Evolutionary conservation across 2,113 vertebrate genomes (phyloP).

Genomic region (Microtus pennsylvanicus): DNA sequence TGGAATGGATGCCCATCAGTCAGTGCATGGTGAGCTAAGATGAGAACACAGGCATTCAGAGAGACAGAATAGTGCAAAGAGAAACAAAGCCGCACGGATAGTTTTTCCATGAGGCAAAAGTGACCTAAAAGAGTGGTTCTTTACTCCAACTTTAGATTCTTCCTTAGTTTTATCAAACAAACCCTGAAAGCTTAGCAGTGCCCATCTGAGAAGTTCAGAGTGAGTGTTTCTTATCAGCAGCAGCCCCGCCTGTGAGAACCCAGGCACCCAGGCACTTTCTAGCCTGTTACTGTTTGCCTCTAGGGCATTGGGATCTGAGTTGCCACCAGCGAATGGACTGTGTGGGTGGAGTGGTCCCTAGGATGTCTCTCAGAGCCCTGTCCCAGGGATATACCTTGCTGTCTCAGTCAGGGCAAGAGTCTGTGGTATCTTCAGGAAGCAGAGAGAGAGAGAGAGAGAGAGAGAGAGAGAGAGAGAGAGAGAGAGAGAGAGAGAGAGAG

Average conservation of each 20-base stretch:
- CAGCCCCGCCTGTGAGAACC: fast-evolving
- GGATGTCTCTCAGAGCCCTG: not conserved
- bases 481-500: not conserved
- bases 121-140: not conserved
- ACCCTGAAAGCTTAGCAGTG: not conserved
- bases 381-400: too few species aligned
- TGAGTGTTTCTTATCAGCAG: not conserved
- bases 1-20: not conserved
- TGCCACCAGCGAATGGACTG: not conserved
- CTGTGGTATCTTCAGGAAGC: not conserved
- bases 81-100: not conserved
- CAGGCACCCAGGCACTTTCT: fast-evolving
- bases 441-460: too few species aligned
- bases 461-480: too few species aligned
- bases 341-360: too few species aligned
- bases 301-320: not conserved
- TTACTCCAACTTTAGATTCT: not conserved
- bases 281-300: not conserved
- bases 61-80: not conserved
- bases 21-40: not conserved
- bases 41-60: not conserved
- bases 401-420: not conserved
- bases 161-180: not conserved
- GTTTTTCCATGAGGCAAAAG: not conserved
- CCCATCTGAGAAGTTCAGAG: not conserved